Evolutionary conservation across 2,888 invertebrate species (phyloP).

Genomic region (Platycheirus rosarum): DNA sequence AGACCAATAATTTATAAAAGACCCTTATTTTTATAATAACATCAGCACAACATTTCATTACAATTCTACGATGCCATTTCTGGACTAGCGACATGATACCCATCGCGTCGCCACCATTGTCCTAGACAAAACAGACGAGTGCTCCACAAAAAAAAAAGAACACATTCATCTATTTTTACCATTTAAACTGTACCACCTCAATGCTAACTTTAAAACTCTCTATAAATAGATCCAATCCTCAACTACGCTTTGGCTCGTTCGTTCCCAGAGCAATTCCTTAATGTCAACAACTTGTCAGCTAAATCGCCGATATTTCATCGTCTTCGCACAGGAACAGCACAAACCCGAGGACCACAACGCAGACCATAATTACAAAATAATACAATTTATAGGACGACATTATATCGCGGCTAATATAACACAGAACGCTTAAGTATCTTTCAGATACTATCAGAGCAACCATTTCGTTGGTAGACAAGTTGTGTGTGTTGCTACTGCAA

Average conservation of each 20-base stretch:
- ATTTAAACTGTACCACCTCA: slow-evolving; percentile 29
- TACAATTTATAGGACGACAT: slow-evolving; percentile 57
- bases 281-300: slow-evolving; percentile 71
- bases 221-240: slow-evolving; percentile 34
- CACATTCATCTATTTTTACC: slow-evolving; percentile 6
- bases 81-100: slow-evolving; percentile 40
- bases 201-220: not conserved
- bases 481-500: slow-evolving; percentile 39
- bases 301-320: slow-evolving; percentile 65
- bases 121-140: not conserved
- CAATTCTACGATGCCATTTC: slow-evolving; percentile 13
- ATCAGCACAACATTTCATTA: slow-evolving; percentile 27
- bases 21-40: not conserved
- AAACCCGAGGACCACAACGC: not conserved
- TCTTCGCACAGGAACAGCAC: not conserved
- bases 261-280: slow-evolving; percentile 62
- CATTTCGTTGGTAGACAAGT: slow-evolving; percentile 30
- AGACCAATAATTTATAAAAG: no score
- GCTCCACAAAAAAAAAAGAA: not conserved
- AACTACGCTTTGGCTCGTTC: not conserved
- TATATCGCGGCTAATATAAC: slow-evolving; percentile 47
- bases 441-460: slow-evolving; percentile 53
- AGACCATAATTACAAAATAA: slow-evolving; percentile 61
- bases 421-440: slow-evolving; percentile 49
- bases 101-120: not conserved